Conservation (phyloP, 2,797 vertebrate genomes). For the Phalanger gymnotis region DNA sequence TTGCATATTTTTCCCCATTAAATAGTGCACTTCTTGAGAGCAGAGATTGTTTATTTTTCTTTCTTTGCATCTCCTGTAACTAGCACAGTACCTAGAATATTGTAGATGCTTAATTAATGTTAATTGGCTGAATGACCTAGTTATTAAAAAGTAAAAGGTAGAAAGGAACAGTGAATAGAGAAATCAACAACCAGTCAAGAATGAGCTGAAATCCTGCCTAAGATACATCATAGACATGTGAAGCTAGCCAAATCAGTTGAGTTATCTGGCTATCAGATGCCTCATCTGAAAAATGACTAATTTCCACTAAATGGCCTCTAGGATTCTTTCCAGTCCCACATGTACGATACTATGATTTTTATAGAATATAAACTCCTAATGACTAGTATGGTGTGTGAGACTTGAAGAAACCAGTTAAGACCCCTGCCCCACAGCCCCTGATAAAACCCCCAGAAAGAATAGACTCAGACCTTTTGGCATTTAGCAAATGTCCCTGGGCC, state of each 20-base stretch:
- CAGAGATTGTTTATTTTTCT: neutral
- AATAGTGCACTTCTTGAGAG: fast-evolving
- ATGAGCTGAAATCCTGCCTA: neutral
- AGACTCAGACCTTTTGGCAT: no score
- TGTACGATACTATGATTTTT: neutral
- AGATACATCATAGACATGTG: neutral
- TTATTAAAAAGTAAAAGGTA: neutral
- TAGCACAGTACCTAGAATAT: neutral
- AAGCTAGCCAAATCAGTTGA: neutral
- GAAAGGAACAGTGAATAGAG: neutral
- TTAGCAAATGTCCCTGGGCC: no score
- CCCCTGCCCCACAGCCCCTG: no score
- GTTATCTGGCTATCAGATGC: neutral
- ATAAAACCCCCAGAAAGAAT: no score
- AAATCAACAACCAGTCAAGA: neutral
- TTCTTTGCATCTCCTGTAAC: neutral
- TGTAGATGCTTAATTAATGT: neutral
- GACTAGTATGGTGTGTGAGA: no score
- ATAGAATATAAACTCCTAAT: neutral
- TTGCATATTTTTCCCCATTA: neutral
- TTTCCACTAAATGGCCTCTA: neutral
- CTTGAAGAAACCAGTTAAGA: no score
- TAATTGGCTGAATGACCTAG: neutral
- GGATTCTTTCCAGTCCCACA: neutral
- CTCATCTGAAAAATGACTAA: neutral